Conservation (phyloP, 2,797 vertebrate genomes). For the Lindbergichthys nudifrons region DNA sequence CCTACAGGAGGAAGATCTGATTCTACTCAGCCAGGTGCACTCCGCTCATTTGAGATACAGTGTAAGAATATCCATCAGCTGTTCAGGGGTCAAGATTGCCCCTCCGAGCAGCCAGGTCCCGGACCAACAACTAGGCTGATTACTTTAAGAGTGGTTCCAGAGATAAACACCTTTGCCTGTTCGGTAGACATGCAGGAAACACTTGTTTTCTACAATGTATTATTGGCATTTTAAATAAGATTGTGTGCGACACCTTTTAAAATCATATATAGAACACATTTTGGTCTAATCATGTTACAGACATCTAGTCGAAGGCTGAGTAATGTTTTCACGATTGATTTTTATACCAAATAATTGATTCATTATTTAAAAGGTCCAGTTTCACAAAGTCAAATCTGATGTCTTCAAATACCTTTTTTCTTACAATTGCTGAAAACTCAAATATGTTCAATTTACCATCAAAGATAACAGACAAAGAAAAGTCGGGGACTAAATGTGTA, state of each 20-base stretch:
- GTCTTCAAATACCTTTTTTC: background rate
- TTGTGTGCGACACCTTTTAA: background rate
- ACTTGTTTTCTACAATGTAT: background rate
- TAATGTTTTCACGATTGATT: background rate
- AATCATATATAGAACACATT: background rate
- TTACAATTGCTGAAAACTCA: background rate
- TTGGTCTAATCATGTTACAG: background rate
- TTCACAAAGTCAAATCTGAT: background rate
- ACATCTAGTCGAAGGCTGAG: background rate
- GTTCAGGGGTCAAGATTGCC: slow-evolving; percentile 41
- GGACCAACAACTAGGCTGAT: slow-evolving; percentile 17
- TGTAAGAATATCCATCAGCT: slow-evolving; percentile 48
- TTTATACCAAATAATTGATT: background rate
- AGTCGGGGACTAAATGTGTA: background rate
- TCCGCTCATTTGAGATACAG: slow-evolving; percentile 45
- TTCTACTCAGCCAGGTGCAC: slow-evolving; percentile 50
- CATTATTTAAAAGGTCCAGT: background rate
- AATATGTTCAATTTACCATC: background rate
- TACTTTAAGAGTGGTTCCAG: slow-evolving; percentile 33
- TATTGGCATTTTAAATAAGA: background rate
- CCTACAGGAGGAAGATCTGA: slow-evolving; percentile 42
- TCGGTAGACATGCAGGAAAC: slow-evolving; percentile 52
- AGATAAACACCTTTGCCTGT: slow-evolving; percentile 14
- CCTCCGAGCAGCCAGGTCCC: slow-evolving; percentile 11
- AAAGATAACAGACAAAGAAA: no score